Conservation (phyloP, 2,888 invertebrate species). For the Crepidodera aurea region DNA sequence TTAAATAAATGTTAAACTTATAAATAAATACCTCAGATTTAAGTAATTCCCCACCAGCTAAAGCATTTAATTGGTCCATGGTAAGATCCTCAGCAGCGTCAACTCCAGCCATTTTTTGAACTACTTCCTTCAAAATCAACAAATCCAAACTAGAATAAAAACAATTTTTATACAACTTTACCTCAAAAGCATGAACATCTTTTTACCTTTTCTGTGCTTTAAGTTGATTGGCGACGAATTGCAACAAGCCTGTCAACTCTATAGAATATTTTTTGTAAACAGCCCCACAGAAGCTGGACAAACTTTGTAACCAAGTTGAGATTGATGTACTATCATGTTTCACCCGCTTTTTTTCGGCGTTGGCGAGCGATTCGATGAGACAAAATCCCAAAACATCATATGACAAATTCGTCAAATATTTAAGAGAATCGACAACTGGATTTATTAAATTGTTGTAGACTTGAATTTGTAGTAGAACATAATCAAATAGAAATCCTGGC, state of each 20-base stretch:
- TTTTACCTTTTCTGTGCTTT: conserved; percentile 96
- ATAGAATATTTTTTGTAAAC: conserved; percentile 97
- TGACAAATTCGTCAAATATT: conserved; percentile 93
- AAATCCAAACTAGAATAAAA: conserved; percentile 77
- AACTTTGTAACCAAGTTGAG: conserved; percentile 92
- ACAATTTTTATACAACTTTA: background rate
- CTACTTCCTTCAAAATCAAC: conserved; percentile 93
- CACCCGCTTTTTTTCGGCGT: conserved; percentile 77
- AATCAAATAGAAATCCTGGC: conserved; percentile 95
- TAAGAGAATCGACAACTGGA: conserved; percentile 97
- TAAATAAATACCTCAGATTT: conserved; percentile 90
- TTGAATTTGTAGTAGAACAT: conserved; percentile 67
- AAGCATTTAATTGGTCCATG: conserved; percentile 93
- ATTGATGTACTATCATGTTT: conserved; percentile 92
- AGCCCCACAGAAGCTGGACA: conserved; percentile 94
- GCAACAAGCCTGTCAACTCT: conserved; percentile 92
- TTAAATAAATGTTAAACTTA: too few relatives aligned
- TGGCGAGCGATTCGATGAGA: conserved; percentile 89
- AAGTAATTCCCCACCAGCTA: conserved; percentile 95
- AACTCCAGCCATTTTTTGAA: conserved; percentile 99
- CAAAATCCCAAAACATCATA: conserved; percentile 97
- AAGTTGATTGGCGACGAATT: conserved; percentile 96
- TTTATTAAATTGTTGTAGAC: conserved; percentile 62
- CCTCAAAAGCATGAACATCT: conserved; percentile 26
- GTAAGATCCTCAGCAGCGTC: conserved; percentile 98